Conservation (phyloP, 53 echinoderm and acorn worm genomes). For the Temnopleurus reevesii region DNA sequence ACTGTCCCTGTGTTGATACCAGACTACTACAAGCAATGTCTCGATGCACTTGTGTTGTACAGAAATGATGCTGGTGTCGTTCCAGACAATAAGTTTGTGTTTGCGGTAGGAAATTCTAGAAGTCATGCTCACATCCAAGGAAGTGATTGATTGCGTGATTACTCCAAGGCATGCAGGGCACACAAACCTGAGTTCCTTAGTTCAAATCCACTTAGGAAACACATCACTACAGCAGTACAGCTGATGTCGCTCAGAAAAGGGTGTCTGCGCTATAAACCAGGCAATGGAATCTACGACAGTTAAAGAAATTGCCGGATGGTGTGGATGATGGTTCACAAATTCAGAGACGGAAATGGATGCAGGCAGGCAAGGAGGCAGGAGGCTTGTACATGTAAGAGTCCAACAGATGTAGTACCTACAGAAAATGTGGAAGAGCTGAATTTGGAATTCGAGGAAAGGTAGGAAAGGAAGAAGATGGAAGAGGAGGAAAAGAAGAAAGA, state of each 20-base stretch:
- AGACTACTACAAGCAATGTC: background rate
- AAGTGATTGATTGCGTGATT: constrained; percentile 9
- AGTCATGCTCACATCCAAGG: constrained; percentile 1
- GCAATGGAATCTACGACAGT: too few relatives aligned
- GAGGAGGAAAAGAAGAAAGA: too few relatives aligned
- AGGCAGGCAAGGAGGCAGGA: too few relatives aligned
- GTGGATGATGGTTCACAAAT: too few relatives aligned
- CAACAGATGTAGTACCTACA: too few relatives aligned
- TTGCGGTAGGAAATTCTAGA: background rate
- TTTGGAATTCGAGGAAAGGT: too few relatives aligned
- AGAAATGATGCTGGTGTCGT: background rate
- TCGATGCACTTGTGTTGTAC: background rate
- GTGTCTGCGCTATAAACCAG: too few relatives aligned
- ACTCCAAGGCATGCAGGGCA: constrained; percentile 23
- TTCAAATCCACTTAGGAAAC: constrained; percentile 58
- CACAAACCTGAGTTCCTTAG: constrained; percentile 11
- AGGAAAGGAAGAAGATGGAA: too few relatives aligned
- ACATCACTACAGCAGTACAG: constrained; percentile 51
- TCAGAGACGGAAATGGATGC: too few relatives aligned
- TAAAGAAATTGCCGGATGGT: too few relatives aligned
- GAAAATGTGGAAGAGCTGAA: too few relatives aligned
- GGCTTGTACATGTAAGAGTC: too few relatives aligned
- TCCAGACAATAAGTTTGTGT: background rate
- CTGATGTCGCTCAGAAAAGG: constrained; percentile 18
- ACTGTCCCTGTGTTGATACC: constrained; percentile 27